Evolutionary conservation across 2,888 invertebrate species (phyloP), one percentile per base, ranked within the genome.

Genomic region (Leptinotarsa rubiginosa): DNA sequence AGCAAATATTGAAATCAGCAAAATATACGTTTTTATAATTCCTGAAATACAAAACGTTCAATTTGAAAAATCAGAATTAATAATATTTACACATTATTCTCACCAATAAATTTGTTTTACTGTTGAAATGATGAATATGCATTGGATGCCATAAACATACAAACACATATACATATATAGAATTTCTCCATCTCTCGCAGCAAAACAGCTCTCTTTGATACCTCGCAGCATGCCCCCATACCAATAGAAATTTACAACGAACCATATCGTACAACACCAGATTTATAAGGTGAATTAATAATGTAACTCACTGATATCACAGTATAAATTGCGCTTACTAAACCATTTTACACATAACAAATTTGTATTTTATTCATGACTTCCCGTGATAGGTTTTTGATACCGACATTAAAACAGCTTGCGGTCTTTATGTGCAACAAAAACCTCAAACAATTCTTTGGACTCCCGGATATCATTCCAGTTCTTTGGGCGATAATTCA

Each of bases 361-460:
- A 86, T 86, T 83, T 83, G 83, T 84, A 85, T 85, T 84, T 85
- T 85, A 86, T 86, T 85, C 86, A 86, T 84, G 83, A 83, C 78
- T 73, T 78, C 81, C 82, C 81, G 82, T 81, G 84, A 84, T 84
- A 82, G 83, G 80, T 82, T 81, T 84, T 84, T 85, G 85, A 86
- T 85, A 84, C 79, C 76, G 77, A 78, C 82, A 78, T 82, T 81
- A 77, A 81, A 83, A 77, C 83, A 79, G 80, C 81, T 71, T 83
- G 85, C 72, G 75, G 82, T 77, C 80, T 80, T 83, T 84, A 80
- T 82, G 78, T 72, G 68, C 71, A 81, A 84, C 81, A 82, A 81
- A 83, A 80, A 77, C 65, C 74, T 80, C 80, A 80, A 83, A 83
- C 82, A 83, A 82, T 81, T 77, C 80, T 65, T 64, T 67, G 75